phyloP scores from a whole-genome alignment of 2,113 vertebrate species.

The Origma solitaria region DNA sequence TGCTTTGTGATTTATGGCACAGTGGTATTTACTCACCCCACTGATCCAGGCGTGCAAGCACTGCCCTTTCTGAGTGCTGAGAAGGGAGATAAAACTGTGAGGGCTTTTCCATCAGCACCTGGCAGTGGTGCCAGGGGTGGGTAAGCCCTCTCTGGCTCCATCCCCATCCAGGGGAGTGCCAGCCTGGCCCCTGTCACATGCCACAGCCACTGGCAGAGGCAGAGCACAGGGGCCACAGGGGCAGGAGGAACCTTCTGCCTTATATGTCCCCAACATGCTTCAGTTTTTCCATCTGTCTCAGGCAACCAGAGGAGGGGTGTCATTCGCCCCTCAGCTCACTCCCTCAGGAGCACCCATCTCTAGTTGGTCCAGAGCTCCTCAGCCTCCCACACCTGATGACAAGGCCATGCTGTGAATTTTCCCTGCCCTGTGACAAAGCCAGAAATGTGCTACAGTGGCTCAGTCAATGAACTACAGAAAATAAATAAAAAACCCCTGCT shows the following conservation, averaged over 20 bases:
- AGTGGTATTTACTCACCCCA: background rate
- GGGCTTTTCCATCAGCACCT: background rate
- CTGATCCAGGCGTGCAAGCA: rapidly evolving
- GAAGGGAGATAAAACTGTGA: rapidly evolving
- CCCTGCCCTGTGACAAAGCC: background rate
- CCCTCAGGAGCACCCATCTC: background rate
- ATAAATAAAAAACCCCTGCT: rapidly evolving
- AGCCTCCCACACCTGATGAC: background rate
- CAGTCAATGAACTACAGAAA: too few relatives aligned
- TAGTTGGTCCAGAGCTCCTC: background rate
- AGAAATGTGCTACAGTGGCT: background rate
- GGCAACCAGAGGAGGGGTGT: background rate
- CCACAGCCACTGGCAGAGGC: background rate
- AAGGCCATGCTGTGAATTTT: background rate
- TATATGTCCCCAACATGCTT: rapidly evolving
- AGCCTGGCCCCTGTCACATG: background rate
- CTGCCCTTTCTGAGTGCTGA: background rate
- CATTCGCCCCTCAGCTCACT: too few relatives aligned
- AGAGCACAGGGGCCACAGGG: background rate
- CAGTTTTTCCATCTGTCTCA: background rate
- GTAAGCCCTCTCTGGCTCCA: background rate
- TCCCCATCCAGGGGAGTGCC: rapidly evolving
- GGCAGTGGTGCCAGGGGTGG: background rate
- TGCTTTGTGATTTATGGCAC: background rate
- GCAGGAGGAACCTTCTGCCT: background rate